A percentile compares a stretch with the other conserved stretches of the same genome.
Conservation (phyloP, 2,113 vertebrate genomes). For the Entelurus aequoreus region DNA sequence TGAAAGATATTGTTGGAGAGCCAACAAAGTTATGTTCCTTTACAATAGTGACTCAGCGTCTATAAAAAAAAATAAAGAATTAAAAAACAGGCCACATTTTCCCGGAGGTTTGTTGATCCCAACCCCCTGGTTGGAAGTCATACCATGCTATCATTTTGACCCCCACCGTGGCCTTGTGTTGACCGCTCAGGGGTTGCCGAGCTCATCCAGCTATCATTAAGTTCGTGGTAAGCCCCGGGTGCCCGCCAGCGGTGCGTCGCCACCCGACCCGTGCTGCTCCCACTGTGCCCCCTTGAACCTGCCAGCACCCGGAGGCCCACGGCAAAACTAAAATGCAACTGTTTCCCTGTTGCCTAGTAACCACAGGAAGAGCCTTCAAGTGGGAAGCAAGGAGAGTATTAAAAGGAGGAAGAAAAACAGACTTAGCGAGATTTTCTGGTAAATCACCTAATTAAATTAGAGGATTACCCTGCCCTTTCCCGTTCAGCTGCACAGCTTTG, state of each 20-base stretch:
- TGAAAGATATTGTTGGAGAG: conserved; percentile 7
- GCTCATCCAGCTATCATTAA: conserved; percentile 20
- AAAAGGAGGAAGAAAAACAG: conserved; percentile 20
- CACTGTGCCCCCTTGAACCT: conserved; percentile 51
- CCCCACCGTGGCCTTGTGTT: conserved; percentile 24
- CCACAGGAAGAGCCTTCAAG: conserved; percentile 56
- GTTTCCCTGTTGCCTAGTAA: conserved; percentile 69
- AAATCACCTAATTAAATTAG: conserved; percentile 70
- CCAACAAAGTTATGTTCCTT: conserved; percentile 23
- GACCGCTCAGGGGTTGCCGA: conserved; percentile 11
- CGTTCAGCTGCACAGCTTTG: conserved; percentile 45
- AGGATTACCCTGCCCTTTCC: conserved; percentile 57
- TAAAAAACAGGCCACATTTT: conserved; percentile 1
- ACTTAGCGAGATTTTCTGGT: conserved; percentile 44
- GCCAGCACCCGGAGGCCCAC: conserved; percentile 51
- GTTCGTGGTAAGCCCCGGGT: conserved; percentile 3
- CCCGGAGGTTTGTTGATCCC: neutral
- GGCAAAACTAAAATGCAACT: conserved; percentile 52
- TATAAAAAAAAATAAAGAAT: conserved; percentile 1
- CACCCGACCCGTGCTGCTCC: conserved; percentile 43
- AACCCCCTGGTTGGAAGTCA: conserved; percentile 14
- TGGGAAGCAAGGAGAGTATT: conserved; percentile 19
- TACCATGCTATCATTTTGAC: conserved; percentile 26
- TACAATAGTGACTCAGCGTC: conserved; percentile 25
- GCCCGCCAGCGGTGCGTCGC: conserved; percentile 25